Conservation (phyloP, 2,797 vertebrate genomes). For the Champsocephalus esox region DNA sequence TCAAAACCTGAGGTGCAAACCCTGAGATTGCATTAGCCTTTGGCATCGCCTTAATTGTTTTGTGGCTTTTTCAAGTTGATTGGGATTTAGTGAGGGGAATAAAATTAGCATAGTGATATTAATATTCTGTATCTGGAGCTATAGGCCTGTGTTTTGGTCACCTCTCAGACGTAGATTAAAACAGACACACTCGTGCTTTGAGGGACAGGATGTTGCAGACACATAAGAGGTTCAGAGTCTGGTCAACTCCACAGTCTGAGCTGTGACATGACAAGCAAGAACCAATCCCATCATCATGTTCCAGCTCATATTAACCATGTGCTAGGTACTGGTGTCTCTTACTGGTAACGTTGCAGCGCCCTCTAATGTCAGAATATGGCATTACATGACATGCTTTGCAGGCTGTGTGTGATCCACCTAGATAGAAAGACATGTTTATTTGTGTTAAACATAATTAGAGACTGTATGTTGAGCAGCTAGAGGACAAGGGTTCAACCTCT, state of each 20-base stretch:
- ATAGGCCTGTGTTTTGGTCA: background rate
- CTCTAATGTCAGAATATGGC: constrained; percentile 41
- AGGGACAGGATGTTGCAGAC: constrained; percentile 23
- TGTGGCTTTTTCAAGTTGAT: background rate
- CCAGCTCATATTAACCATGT: constrained; percentile 39
- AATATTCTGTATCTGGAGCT: background rate
- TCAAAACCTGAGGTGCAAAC: background rate
- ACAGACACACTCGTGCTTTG: background rate
- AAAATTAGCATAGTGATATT: background rate
- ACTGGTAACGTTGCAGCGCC: constrained; percentile 32
- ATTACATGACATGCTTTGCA: background rate
- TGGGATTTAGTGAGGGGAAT: background rate
- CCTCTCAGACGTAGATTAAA: background rate
- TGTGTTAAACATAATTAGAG: background rate
- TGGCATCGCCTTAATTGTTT: background rate
- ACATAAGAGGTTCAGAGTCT: constrained; percentile 39
- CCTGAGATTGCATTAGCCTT: background rate
- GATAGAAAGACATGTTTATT: constrained; percentile 1
- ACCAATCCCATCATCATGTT: constrained; percentile 48
- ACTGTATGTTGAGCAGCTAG: constrained; percentile 6
- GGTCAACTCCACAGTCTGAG: constrained; percentile 44
- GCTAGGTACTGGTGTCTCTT: constrained; percentile 1
- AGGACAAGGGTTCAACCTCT: background rate
- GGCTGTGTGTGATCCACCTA: fast-evolving
- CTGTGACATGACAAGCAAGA: constrained; percentile 37